Evolutionary conservation across 2,113 vertebrate genomes (phyloP), one percentile per base, ranked within the genome.

Genomic region (Neotoma lepida): DNA sequence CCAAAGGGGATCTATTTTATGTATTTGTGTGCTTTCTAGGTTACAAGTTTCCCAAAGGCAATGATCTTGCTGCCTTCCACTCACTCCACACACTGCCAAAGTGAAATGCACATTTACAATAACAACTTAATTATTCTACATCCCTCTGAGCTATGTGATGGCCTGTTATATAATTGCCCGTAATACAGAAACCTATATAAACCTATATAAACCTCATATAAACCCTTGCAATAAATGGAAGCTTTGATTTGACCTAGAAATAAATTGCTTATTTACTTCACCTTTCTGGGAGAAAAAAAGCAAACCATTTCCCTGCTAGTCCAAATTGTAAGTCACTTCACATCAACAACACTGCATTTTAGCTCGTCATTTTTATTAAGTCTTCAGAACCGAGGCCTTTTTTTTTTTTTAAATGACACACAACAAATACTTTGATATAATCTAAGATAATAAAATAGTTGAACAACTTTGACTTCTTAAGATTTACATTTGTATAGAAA

Each of bases 391-490:
- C 49, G 6, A 71, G 63, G 35, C 82, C 96, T 97, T 64, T 70
- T 78, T 54, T 44, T 90, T 58, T 66, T 80, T 66, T 93, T 86
- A 68, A 22, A 97, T 98, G 97, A 98, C 98, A 98, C 98, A 98
- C 98, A 95, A 97, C 97, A 98, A 98, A 98, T 98, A 98, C 96
- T 98, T 98, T 8, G 96, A 98, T 98, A 98, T 97, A 98, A 97
- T 98, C 98, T 98, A 98, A 97, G 98, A 98, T 98, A 98, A 98
- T 98, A 98, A 98, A 98, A 98, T 98, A 98, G 98, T 97, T 98
- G 97, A 97, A 97, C 97, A 97, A 97, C 92, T 98, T 98, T 98
- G 98, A 97, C 97, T 96, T 98, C 33, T 85, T 66, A 98, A 98
- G 96, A 97, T 98, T 98, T 98, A 98, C 97, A 98, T 98, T 97